Base-by-base conservation (phyloP, 92 coral and sea anemone genomes). In the Metridium senile region DNA sequence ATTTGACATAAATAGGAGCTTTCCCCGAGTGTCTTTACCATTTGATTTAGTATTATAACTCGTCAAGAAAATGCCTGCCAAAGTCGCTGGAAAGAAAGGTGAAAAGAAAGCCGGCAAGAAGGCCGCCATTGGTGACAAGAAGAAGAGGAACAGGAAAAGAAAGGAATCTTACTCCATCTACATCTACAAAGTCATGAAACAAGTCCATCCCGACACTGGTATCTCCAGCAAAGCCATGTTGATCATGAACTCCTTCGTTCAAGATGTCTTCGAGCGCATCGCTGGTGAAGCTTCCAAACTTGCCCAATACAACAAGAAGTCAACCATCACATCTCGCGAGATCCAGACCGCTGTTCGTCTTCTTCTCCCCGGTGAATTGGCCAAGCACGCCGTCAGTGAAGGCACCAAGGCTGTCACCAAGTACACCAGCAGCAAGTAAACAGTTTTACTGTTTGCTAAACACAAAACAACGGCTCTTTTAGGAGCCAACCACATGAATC, bases 191-290 rank as follows among this genome's bases (percentile, higher is more conserved):
- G 93, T 89, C 18, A 76, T 89, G 81, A 89, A 89, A 67, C 93
- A 89, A 74, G 93, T 89, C 79, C 93, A 89, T 74, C 93, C 93
- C n/a, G 93, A 89, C 87, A 89, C 93, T 64, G 93, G 93, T 47
- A 82, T 89, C 78, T 89, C 93, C 62, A 89, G 93, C 78, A 83
- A 87, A 76, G 92, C 92, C 84, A 87, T 87, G 92, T 74, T 75
- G 62, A 87, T 87, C 82, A 87, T 87, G 92, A 87, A 87, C 85
- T 83, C 88, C 19, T 87, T 87, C 75, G 92, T 87, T 11, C 75
- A 78, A 68, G 92, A 87, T 62, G 85, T 87, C 82, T 87, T 87
- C 84, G 92, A 87, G 71, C 83, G 92, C 33, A 87, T 87, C 67
- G 88, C 88, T 65, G 81, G 82, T 21, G 92, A 87, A 72, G 92